Evolutionary conservation across 2,888 invertebrate genomes (phyloP), one percentile per base, ranked within the genome.

Genomic region (Macrophya annulata): DNA sequence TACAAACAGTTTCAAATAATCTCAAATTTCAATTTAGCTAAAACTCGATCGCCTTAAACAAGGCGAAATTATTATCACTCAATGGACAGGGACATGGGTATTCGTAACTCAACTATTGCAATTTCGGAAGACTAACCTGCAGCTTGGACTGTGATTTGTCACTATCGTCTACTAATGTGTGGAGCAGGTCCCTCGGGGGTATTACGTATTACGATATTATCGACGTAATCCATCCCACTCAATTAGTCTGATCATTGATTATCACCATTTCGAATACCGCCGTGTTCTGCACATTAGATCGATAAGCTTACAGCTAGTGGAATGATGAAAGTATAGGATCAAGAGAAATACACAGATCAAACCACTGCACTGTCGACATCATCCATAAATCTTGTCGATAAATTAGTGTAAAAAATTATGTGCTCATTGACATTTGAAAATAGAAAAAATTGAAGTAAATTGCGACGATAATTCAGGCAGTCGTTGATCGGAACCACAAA

Each of bases 201-300:
- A 84, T 81, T 83, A 85, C 48, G 59, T 76, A 76, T 76, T 89
- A 91, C 90, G 91, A 91, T 92, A 92, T 92, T 91, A 91, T 92
- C 92, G 92, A 93, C 90, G 91, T 91, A 89, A 93, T 93, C 92
- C 92, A 93, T 93, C 92, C 91, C 91, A 92, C 92, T 93, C 91
- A 93, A 93, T 93, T 93, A 93, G 91, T 90, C 91, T 92, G 93
- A 93, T 93, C 93, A 93, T 93, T 93, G 93, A 93, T 93, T 93
- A 93, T 93, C 91, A 89, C 91, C 90, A 85, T 79, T 86, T 89
- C 87, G 87, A 86, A 89, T 88, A 87, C 87, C 86, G 85, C 86
- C 84, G 48, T 77, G 84, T 51, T n/a, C 21, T 31, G 21, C 12
- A n/a, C n/a, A 17, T 55, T 17, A 51, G 31, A 25, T 77, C 76